phyloP scores from a whole-genome alignment of 2,797 vertebrate species.

The Thunnus albacares region DNA sequence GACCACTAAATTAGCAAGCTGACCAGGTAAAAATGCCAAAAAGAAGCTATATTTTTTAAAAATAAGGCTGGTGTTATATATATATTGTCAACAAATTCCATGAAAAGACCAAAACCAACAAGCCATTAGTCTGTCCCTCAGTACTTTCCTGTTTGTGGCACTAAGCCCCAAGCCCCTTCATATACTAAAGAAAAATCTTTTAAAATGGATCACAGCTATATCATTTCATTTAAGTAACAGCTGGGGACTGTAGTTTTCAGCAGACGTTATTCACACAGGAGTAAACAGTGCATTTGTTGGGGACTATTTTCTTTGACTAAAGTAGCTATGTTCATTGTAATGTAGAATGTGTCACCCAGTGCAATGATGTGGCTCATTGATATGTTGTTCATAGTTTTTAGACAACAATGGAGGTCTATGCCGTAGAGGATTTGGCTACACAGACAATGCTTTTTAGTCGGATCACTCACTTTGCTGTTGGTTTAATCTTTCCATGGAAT shows the following conservation, averaged over 20 bases:
- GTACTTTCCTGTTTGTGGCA: no score
- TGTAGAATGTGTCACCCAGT: not conserved
- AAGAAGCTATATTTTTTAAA: not conserved
- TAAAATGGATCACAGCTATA: not conserved
- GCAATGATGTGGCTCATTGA: not conserved
- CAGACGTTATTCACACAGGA: not conserved
- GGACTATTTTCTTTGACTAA: not conserved
- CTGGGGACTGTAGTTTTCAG: not conserved
- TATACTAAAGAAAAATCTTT: no score
- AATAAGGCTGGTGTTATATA: not conserved
- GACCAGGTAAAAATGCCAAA: not conserved
- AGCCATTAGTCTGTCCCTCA: no score
- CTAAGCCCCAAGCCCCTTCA: no score
- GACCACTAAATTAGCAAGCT: not conserved
- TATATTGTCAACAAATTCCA: no score
- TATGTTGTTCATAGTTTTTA: not conserved
- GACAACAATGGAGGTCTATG: no score
- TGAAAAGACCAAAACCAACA: no score
- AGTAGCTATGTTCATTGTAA: not conserved
- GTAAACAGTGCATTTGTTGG: not conserved
- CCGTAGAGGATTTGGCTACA: no score
- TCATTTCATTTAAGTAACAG: not conserved
- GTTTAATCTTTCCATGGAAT: not conserved
- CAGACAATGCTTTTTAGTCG: no score
- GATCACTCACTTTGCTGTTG: not conserved